These are phyloP conservation scores for Hypotaenidia okinawae DNA, from an alignment of 2,797 vertebrate species.

Conservation along the genomic window DNA sequence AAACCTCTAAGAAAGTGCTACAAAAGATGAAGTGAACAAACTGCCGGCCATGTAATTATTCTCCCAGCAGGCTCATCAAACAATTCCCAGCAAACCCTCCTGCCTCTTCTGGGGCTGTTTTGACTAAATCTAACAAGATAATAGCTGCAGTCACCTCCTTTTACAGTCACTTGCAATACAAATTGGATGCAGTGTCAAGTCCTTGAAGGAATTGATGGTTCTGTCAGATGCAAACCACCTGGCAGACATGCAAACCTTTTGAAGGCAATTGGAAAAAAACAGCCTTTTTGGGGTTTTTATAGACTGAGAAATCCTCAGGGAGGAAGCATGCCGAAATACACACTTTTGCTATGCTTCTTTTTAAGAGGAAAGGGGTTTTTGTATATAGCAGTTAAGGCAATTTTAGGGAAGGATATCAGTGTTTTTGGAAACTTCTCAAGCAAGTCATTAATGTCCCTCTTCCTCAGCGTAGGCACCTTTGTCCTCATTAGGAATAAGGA, in stretches of 20 bases:
- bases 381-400: neutral
- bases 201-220: neutral
- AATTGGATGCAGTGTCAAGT: neutral
- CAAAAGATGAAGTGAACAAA: neutral
- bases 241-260: neutral
- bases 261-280: neutral
- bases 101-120: neutral
- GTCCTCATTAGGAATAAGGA: neutral
- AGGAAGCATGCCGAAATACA: neutral
- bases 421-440: neutral
- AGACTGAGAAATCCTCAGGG: neutral
- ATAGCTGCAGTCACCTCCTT: neutral
- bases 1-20: neutral
- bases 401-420: neutral
- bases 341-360: neutral
- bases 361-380: neutral
- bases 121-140: slow-evolving; percentile 28
- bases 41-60: slow-evolving; percentile 14
- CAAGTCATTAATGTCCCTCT: neutral
- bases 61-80: slow-evolving; percentile 28
- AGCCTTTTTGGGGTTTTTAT: neutral
- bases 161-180: neutral
- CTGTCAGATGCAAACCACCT: neutral
- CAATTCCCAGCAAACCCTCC: neutral
- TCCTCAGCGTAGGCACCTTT: neutral